These are phyloP conservation scores for Pogonophryne albipinna DNA, from an alignment of 2,797 vertebrate species.

Conservation along the genomic window DNA sequence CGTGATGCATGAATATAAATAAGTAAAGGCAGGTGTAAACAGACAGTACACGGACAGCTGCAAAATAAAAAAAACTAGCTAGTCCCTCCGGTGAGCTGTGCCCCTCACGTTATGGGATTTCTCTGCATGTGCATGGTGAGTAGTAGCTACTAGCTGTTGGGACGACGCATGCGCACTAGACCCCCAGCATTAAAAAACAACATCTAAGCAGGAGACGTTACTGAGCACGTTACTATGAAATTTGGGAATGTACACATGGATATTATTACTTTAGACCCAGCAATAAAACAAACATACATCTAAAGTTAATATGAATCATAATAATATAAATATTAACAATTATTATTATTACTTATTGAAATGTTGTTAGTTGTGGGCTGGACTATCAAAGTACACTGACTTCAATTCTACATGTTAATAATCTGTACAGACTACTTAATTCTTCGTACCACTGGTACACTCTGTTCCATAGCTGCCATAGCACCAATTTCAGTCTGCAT, in stretches of 20 bases:
- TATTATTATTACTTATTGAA: not conserved
- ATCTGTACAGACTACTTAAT: no score
- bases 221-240: slow-evolving; percentile 14
- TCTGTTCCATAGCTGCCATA: not conserved
- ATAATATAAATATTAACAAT: not conserved
- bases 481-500: not conserved
- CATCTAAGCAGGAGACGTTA: slow-evolving; percentile 38
- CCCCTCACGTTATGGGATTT: slow-evolving; percentile 68
- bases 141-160: slow-evolving; percentile 66
- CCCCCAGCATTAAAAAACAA: slow-evolving; percentile 61
- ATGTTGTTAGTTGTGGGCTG: no score
- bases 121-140: slow-evolving; percentile 70
- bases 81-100: slow-evolving; percentile 43
- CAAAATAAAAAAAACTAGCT: slow-evolving; percentile 40
- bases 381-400: no score
- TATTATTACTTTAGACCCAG: not conserved
- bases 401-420: no score
- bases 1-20: not conserved
- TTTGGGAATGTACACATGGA: not conserved
- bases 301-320: not conserved
- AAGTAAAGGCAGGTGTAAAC: slow-evolving; percentile 20
- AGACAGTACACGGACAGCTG: slow-evolving; percentile 24
- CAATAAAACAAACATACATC: not conserved
- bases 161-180: slow-evolving; percentile 69
- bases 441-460: not conserved